Base-by-base conservation (phyloP, 2,888 invertebrate genomes). In the Microdon myrmicae region DNA sequence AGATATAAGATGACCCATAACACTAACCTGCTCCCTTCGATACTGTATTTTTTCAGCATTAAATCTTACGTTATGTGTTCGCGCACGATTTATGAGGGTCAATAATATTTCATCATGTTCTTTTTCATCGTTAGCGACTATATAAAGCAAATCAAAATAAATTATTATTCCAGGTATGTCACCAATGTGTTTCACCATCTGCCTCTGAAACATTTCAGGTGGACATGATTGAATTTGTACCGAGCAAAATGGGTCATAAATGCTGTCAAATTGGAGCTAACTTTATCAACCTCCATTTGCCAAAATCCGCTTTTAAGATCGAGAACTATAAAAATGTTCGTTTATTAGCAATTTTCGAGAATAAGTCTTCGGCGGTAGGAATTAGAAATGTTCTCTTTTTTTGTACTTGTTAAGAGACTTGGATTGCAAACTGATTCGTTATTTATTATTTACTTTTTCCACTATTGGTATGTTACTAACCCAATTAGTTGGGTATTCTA, bases 101-200 rank as follows among this genome's bases (percentile, higher is more conserved):
- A 10, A 3, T 7, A 66, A 8, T 8, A 26, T 60, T 28, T 49
- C 5, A 60, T 68, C 58, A 64, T 68, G 67, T 53, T 44, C 67
- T 23, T 38, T 45, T 25, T 48, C 25, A 41, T n/a, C 39, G 20
- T 28, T n/a, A 2, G 47, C 72, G 43, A 54, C 49, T 12, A 74
- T 68, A 5, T 72, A 45, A 12, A 75, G 35, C 51, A 75, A 74
- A 68, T 77, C 74, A 44, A 74, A 72, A 53, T 75, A 75, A 2
- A 75, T 53, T 6, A 70, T 41, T 4, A 74, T 71, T 3, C 72
- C 71, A 10, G 70, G 68, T 19, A 75, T 74, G 28, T 73, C 72
- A 12, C 71, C 74, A 60, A 75, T 75, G 10, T 72, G 68, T 12
- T 49, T 58, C 16, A 68, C 67, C 55, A 71, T 73, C 32, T 66